These are phyloP conservation scores for Haliclona indistincta DNA, from an alignment of 37 sponge, comb jelly and placozoan genomes.

Conservation along the genomic window DNA sequence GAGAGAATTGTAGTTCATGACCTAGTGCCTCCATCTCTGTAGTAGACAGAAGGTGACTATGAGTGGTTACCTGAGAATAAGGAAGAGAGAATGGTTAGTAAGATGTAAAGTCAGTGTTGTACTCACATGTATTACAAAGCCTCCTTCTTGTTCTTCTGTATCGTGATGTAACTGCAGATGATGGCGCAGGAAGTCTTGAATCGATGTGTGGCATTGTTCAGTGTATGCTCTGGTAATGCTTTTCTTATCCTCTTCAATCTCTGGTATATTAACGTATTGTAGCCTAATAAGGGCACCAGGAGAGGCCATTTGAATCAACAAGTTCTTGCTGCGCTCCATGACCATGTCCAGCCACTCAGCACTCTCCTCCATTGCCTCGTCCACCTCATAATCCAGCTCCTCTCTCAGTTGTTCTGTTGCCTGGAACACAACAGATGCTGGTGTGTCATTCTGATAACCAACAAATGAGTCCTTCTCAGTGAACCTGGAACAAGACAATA, in stretches of 20 bases:
- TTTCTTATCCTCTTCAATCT: neutral
- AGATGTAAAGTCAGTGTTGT: neutral
- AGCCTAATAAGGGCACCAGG: conserved; percentile 68
- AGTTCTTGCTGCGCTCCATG: conserved; percentile 29
- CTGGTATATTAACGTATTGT: neutral
- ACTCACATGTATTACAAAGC: neutral
- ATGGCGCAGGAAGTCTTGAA: conserved; percentile 34
- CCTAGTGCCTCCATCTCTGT: no score
- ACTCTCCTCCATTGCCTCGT: conserved; percentile 1
- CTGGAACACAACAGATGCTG: conserved; percentile 89
- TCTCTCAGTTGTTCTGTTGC: conserved; percentile 44
- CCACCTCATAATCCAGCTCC: no score
- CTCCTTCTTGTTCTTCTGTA: no score
- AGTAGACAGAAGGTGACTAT: conserved; percentile 70
- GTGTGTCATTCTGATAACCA: conserved; percentile 86
- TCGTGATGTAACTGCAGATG: neutral
- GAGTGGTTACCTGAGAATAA: conserved; percentile 90
- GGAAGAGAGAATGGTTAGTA: conserved; percentile 3
- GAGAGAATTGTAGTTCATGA: neutral
- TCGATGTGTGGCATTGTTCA: conserved; percentile 43
- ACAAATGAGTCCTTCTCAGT: conserved; percentile 77
- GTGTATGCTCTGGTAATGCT: no score
- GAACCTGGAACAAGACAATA: no score
- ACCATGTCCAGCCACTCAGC: conserved; percentile 17
- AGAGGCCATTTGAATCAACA: conserved; percentile 62